phyloP scores from a whole-genome alignment of 2,888 invertebrate species.

The Ligdia adustata region DNA sequence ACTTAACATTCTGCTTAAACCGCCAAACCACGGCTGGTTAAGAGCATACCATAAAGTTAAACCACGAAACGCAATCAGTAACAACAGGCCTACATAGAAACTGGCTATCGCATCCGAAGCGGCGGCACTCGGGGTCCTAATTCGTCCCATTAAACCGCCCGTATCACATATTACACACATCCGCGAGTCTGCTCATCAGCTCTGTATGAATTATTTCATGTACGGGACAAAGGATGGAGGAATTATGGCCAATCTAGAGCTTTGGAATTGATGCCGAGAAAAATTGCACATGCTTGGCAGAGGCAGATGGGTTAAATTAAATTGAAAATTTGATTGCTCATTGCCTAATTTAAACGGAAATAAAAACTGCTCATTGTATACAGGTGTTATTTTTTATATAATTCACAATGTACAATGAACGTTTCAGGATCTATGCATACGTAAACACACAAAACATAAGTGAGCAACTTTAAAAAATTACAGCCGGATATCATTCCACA shows the following conservation, averaged over 20 bases:
- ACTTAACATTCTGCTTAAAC: too few relatives aligned
- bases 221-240: constrained; percentile 35
- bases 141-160: constrained; percentile 69
- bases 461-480: too few relatives aligned
- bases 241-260: constrained; percentile 27
- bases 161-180: constrained; percentile 75
- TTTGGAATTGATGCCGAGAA: constrained; percentile 6
- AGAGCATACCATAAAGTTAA: constrained; percentile 4
- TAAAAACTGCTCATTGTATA: too few relatives aligned
- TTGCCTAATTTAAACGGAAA: too few relatives aligned
- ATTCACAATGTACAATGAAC: too few relatives aligned
- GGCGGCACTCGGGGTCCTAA: constrained; percentile 48
- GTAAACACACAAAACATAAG: too few relatives aligned
- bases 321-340: too few relatives aligned
- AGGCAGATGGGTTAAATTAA: too few relatives aligned
- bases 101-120: constrained; percentile 32
- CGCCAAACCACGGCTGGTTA: not conserved
- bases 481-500: too few relatives aligned
- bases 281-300: constrained; percentile 7
- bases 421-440: too few relatives aligned
- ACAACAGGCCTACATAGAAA: not conserved
- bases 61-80: constrained; percentile 9
- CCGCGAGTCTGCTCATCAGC: constrained; percentile 52
- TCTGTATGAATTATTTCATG: constrained; percentile 35
- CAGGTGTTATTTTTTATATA: too few relatives aligned